Evolutionary conservation across 2,113 vertebrate genomes (phyloP), one percentile per base, ranked within the genome.

Genomic region (Albula glossodonta): DNA sequence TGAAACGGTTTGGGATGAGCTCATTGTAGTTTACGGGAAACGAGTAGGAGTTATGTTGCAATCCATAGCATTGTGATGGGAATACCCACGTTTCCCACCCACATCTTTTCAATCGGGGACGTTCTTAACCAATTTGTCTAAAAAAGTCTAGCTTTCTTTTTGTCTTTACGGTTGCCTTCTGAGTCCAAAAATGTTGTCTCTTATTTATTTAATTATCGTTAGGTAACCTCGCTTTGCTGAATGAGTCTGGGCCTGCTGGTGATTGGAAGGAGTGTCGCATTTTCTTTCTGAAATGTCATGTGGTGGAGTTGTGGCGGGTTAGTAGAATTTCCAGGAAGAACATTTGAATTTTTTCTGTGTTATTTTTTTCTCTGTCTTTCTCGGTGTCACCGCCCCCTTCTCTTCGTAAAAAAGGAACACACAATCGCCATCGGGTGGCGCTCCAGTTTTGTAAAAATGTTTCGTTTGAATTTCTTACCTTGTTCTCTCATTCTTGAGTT

Each of bases 231-330:
- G 52, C 83, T 15, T 3, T 25, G 70, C 2, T 88, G 85, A 85
- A 86, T 87, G 89, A 87, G 87, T 50, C 57, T 9, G 70, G 87
- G 87, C 88, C 89, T 83, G 66, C 51, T 57, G n/a, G 4, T 66
- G 83, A 52, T 25, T 53, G 74, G 19, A 83, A 90, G 90, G 85
- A 86, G 87, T 91, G 92, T 91, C 92, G 91, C 90, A 91, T 91
- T 95, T 94, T 91, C 87, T 91, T 91, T 93, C 86, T 85, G 81
- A 91, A 89, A 91, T 95, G 94, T 94, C 94, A 94, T 94, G 95
- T 93, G 94, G 94, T 90, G 90, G 93, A 95, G 92, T 96, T 96
- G 95, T 96, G 95, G 94, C 94, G 95, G 93, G 94, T 94, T 95
- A 90, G 86, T 85, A 86, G 91, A 89, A 89, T 94, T 96, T 95